Percentiles rank a stretch among this genome's conserved stretches.
Evolutionary conservation across 2,888 invertebrate species (phyloP).

Genomic region (Leptothorax acervorum): DNA sequence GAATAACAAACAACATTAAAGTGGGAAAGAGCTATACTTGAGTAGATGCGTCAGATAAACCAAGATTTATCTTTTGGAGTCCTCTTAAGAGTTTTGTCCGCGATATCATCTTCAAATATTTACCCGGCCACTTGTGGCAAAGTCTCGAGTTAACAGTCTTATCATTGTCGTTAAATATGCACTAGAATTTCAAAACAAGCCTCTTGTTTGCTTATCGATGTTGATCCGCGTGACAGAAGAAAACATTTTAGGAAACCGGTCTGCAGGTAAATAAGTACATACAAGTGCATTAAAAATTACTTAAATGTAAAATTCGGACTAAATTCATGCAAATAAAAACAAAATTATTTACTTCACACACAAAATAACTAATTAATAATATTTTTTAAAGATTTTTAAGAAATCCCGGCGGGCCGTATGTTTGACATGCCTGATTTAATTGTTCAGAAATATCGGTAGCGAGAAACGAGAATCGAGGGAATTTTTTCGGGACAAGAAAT

Average conservation of each 20-base stretch:
- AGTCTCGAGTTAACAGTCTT: slow-evolving; percentile 65
- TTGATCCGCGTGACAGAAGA: background rate
- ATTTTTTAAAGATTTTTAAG: too few relatives aligned
- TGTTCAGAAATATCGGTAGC: background rate
- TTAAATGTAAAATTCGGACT: too few relatives aligned
- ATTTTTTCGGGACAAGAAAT: too few relatives aligned
- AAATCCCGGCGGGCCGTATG: too few relatives aligned
- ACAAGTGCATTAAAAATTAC: too few relatives aligned
- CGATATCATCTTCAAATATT: slow-evolving; percentile 70
- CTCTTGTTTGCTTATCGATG: background rate
- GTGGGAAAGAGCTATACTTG: background rate
- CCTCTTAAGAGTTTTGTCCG: slow-evolving; percentile 29
- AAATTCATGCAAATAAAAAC: too few relatives aligned
- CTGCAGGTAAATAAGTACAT: too few relatives aligned
- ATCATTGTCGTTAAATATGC: slow-evolving; percentile 58
- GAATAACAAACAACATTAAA: slow-evolving; percentile 6
- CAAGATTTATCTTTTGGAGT: slow-evolving; percentile 14
- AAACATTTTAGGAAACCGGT: too few relatives aligned
- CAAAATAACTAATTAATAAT: too few relatives aligned
- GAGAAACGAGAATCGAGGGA: background rate
- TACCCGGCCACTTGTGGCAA: slow-evolving; percentile 57
- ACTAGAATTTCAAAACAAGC: background rate
- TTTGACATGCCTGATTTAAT: background rate
- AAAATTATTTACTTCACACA: too few relatives aligned
- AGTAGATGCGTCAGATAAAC: background rate